Evolutionary conservation across 2,113 vertebrate species (phyloP).

Genomic region (Lutjanus erythropterus): DNA sequence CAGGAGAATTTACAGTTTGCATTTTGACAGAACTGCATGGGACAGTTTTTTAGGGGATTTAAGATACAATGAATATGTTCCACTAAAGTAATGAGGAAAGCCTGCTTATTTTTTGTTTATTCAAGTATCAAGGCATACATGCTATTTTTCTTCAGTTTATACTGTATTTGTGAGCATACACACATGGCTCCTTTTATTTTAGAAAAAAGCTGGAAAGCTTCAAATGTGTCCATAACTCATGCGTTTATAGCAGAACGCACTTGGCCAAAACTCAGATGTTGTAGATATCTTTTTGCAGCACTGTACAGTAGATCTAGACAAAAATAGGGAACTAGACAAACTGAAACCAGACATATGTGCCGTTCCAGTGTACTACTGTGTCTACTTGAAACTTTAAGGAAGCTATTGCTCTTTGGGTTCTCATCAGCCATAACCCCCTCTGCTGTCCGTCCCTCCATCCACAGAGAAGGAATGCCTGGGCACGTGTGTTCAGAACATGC

Average conservation of each 20-base stretch:
- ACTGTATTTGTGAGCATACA: background rate
- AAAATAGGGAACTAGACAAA: background rate
- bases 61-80: too few species aligned
- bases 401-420: background rate
- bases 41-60: too few species aligned
- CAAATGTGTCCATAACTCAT: background rate
- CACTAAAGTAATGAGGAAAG: too few species aligned
- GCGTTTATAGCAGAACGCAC: background rate
- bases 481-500: constrained; percentile 99
- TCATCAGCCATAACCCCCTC: too few species aligned
- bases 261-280: background rate
- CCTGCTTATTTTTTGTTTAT: too few species aligned
- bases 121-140: background rate
- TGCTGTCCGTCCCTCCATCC: background rate
- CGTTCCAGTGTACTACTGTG: background rate
- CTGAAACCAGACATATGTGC: background rate
- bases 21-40: background rate
- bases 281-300: background rate
- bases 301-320: background rate
- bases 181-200: background rate
- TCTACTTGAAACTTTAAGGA: background rate
- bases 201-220: background rate
- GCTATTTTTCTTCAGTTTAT: background rate
- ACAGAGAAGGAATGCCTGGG: constrained; percentile 98
- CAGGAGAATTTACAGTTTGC: background rate